Evolutionary conservation across 2,888 invertebrate species (phyloP), one percentile per base, ranked within the genome.

Genomic region (Eupithecia subfuscata): DNA sequence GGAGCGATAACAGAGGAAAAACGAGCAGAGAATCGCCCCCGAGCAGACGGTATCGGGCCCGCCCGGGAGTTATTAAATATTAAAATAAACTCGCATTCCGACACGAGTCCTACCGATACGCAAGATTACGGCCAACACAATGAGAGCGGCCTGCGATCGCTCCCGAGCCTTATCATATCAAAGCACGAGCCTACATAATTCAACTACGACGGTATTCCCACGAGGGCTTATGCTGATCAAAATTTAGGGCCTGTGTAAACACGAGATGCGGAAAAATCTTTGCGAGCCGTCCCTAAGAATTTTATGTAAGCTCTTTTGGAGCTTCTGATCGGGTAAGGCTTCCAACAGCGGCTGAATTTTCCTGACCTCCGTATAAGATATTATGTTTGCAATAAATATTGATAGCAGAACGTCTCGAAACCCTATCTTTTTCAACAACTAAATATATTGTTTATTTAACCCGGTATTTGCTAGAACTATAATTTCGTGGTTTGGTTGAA

Each of bases 41-140:
- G 86, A 91, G 90, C 87, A 91, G 92, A 92, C 93, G 90, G 88
- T 93, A 94, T 93, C 93, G 74, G 86, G 88, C 87, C 88, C 89
- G 91, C 90, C 90, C 88, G 90, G 90, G 91, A 92, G 91, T 94
- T 94, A 94, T 95, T 94, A 95, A 95, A 95, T 94, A 94, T 95
- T 94, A 95, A 94, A 94, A 94, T 94, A 94, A 93, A 92, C 93
- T 92, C 88, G 93, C 93, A 94, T 94, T 92, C 93, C 93, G 88
- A 90, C 92, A 92, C 93, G 92, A 93, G 92, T 92, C 90, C 89
- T 89, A 88, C 89, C 91, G 94, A 94, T 94, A 93, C 90, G 89
- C 89, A 89, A 93, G 93, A 94, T 93, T 93, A 91, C 89, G 84
- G 87, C 87, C 87, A 91, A 90, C 92, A 95, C 94, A 95, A 95